A percentile compares a stretch with the other conserved stretches of the same genome.
phyloP scores from a whole-genome alignment of 2,797 vertebrate species.

The Pangasius djambal region DNA sequence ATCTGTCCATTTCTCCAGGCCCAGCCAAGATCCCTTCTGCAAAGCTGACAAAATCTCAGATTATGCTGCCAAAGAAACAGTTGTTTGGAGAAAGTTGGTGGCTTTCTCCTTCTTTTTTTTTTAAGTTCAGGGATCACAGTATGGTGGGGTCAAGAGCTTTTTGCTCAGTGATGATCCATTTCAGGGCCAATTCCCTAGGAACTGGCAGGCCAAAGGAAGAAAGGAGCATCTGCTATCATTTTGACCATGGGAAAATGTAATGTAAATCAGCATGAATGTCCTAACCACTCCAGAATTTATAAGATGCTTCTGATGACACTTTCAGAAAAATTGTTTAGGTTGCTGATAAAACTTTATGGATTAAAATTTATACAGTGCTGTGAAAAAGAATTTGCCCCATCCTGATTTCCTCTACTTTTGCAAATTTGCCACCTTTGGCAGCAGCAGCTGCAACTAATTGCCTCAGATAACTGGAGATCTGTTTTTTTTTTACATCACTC shows the following conservation, averaged over 20 bases:
- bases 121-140: conserved; percentile 38
- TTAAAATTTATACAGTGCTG: not conserved
- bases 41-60: conserved; percentile 55
- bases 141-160: conserved; percentile 67
- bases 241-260: conserved; percentile 20
- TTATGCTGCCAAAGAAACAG: conserved; percentile 58
- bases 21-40: conserved; percentile 49
- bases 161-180: conserved; percentile 64
- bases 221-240: conserved; percentile 44
- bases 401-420: not conserved
- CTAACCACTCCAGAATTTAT: conserved; percentile 40
- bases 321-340: not conserved
- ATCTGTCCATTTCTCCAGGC: conserved; percentile 65
- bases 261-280: conserved; percentile 35
- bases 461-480: not conserved
- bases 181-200: conserved; percentile 63
- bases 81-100: conserved; percentile 52
- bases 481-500: not conserved
- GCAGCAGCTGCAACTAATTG: not conserved
- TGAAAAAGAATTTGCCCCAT: not conserved
- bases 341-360: not conserved
- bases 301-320: conserved; percentile 31
- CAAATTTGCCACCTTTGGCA: not conserved
- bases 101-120: not conserved
- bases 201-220: conserved; percentile 56